These are phyloP conservation scores for Cynaeus angustus DNA, from an alignment of 2,888 invertebrate genomes.

Conservation along the genomic window DNA sequence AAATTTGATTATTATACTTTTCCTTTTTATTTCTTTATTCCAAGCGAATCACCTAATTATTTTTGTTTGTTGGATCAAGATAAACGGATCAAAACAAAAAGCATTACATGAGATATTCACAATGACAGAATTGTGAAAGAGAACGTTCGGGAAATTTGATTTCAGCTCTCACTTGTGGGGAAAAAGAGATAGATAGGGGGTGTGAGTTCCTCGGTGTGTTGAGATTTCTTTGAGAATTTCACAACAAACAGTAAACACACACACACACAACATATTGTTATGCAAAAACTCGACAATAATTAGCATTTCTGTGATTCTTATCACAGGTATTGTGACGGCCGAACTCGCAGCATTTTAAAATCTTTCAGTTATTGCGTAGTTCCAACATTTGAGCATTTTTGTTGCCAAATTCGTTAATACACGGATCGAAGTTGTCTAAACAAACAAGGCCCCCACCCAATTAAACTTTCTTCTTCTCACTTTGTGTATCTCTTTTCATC, in stretches of 20 bases:
- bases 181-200: neutral
- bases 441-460: conserved; percentile 55
- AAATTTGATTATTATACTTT: conserved; percentile 27
- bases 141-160: conserved; percentile 20
- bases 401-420: conserved; percentile 48
- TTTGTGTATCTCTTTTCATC: conserved; percentile 59
- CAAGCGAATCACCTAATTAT: conserved; percentile 23
- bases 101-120: conserved; percentile 11
- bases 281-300: no score
- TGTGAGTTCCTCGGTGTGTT: neutral
- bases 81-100: conserved; percentile 23
- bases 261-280: no score
- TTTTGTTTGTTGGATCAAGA: conserved; percentile 18
- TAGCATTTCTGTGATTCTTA: no score
- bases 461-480: conserved; percentile 58
- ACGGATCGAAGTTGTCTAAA: conserved; percentile 50
- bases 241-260: no score
- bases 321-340: no score
- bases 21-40: conserved; percentile 20
- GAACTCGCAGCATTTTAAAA: no score
- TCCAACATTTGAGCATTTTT: conserved; percentile 18
- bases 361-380: conserved; percentile 3
- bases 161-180: neutral
- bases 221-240: no score
- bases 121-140: conserved; percentile 12